These are phyloP conservation scores for Paralinhomoeus sp. DNA, from an alignment of 2,888 invertebrate species.

Conservation along the genomic window DNA sequence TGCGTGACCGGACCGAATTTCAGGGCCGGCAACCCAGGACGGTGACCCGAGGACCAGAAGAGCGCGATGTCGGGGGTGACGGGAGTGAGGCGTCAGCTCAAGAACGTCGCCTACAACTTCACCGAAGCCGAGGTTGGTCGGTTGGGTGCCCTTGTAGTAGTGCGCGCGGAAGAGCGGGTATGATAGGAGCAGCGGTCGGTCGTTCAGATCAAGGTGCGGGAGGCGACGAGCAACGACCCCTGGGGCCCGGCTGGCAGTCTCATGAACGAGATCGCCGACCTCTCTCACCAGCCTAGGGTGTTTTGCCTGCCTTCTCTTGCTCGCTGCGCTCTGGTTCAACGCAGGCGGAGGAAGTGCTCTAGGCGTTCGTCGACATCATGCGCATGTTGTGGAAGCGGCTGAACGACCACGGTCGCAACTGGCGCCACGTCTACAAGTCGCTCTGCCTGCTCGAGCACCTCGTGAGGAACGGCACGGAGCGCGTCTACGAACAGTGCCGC, in stretches of 20 bases:
- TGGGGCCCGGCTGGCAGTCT: conserved; percentile 55
- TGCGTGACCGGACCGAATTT: too few relatives aligned
- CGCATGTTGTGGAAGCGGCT: conserved; percentile 98
- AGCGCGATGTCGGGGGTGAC: conserved; percentile 12
- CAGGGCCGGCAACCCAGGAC: too few relatives aligned
- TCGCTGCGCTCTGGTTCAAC: too few relatives aligned
- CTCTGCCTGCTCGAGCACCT: conserved; percentile 83
- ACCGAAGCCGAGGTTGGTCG: conserved; percentile 94
- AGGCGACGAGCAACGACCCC: conserved; percentile 97
- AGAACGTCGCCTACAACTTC: conserved; percentile 98
- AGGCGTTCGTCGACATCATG: conserved; percentile 92
- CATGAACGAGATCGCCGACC: conserved; percentile 96
- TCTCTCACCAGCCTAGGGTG: conserved; percentile 93
- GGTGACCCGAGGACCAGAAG: too few relatives aligned
- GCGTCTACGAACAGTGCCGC: conserved; percentile 92
- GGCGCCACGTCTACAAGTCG: conserved; percentile 97
- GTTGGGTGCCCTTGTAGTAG: too few relatives aligned
- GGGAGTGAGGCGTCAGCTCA: conserved; percentile 71
- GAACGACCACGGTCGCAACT: conserved; percentile 98
- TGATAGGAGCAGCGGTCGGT: too few relatives aligned
- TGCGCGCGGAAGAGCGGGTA: too few relatives aligned
- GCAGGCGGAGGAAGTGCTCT: too few relatives aligned
- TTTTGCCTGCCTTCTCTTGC: too few relatives aligned
- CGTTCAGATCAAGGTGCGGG: conserved; percentile 39
- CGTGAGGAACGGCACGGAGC: conserved; percentile 96